Base-by-base conservation (phyloP, 2,888 invertebrate species). In the Camponotus fellah region DNA sequence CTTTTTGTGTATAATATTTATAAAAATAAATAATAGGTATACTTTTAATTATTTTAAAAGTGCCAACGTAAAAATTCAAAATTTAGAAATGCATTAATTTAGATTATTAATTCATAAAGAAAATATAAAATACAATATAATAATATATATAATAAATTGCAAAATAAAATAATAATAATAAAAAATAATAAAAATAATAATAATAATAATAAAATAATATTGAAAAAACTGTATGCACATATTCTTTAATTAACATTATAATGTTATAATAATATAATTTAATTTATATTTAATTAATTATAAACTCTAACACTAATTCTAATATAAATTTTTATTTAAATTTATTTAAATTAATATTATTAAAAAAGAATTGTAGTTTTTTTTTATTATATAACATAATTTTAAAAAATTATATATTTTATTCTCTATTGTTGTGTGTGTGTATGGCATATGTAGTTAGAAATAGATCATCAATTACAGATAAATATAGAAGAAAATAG, bases 1-100 rank as follows among this genome's bases (percentile, higher is more conserved):
- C 3, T 46, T 46, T 46, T 46, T 43, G 10, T 43, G 10, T 10
- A 43, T 26, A 26, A 26, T 26, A 26, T 26, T 8, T 62, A 17
- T 17, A 32, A 34, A 75, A 75, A 62, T 43, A 74, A 75, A 43
- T 60, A 12, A 3, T 0, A 74, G 8, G 17, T 10, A 60, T 60
- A 12, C 60, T 43, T n/a, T 60, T 43, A 40, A 2, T 26, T 72
- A 58, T 26, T 72, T 26, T 26, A 12, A 40, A 26, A 72, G 2
- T 21, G 2, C 2, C 14, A 1, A 21, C n/a, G 34, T n/a, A 34
- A 69, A 69, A 49, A 40, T 14, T 49, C 32, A 69, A 69, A 49
- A 40, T 14, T 49, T 49, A 4, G 0, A 68, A 68, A 68, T 49
- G 5, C n/a, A 56, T 71, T 56, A 56, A 56, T 49, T 69, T 6